phyloP scores from a whole-genome alignment of 2,888 invertebrate genomes.

The Patella ulyssiponensis region DNA sequence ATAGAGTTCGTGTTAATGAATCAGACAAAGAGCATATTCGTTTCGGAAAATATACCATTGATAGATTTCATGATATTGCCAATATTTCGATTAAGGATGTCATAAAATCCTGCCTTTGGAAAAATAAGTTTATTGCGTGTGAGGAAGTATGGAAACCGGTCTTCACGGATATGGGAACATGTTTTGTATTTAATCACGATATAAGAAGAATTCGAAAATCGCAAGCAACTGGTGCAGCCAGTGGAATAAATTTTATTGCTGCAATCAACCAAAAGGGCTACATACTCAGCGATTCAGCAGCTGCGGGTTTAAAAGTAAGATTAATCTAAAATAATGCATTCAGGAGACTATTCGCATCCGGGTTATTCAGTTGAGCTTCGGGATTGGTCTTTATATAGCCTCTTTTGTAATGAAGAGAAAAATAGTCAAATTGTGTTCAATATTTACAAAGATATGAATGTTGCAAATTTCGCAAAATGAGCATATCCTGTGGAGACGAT shows the following conservation, averaged over 20 bases:
- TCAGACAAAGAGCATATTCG: not conserved
- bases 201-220: not conserved
- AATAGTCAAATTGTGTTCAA: no score
- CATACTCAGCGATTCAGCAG: not conserved
- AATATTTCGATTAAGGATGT: not conserved
- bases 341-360: no score
- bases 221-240: not conserved
- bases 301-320: not conserved
- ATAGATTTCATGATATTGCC: not conserved
- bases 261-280: not conserved
- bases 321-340: not conserved
- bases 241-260: not conserved
- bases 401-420: no score
- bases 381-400: no score
- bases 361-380: no score
- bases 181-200: not conserved
- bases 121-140: not conserved
- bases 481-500: no score
- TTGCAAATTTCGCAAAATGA: no score
- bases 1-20: not conserved
- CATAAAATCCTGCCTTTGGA: not conserved
- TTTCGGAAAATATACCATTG: not conserved
- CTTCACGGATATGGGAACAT: slow-evolving; percentile 1
- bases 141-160: not conserved
- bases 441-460: no score